These are phyloP conservation scores for Spongia lamella DNA, from an alignment of 37 sponge, comb jelly and placozoan species.

Conservation along the genomic window DNA sequence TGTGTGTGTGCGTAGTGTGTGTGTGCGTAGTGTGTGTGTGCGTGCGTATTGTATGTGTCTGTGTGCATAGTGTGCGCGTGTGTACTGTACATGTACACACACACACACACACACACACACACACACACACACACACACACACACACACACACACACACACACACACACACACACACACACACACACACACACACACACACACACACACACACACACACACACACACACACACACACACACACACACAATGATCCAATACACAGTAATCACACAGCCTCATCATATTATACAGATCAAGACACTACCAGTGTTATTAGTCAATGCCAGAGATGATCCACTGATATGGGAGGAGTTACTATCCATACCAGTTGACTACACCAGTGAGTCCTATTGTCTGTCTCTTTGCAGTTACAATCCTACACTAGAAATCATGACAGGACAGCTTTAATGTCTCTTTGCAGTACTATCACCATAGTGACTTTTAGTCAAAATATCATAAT, in stretches of 20 bases:
- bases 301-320: conserved; percentile 77
- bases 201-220: too few relatives aligned
- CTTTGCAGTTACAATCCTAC: too few relatives aligned
- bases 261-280: conserved; percentile 30
- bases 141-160: too few relatives aligned
- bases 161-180: too few relatives aligned
- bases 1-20: conserved; percentile 14
- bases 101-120: too few relatives aligned
- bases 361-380: conserved; percentile 40
- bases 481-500: too few relatives aligned
- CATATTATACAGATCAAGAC: conserved; percentile 41
- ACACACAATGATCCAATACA: background rate
- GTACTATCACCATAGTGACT: too few relatives aligned
- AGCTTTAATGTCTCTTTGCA: too few relatives aligned
- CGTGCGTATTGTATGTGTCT: background rate
- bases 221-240: too few relatives aligned
- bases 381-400: conserved; percentile 30
- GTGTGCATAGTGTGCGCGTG: background rate
- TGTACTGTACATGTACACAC: background rate
- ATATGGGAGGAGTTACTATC: conserved; percentile 33
- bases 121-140: too few relatives aligned
- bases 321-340: conserved; percentile 82
- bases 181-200: too few relatives aligned
- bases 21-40: conserved; percentile 19
- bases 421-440: too few relatives aligned